Base-by-base conservation (phyloP, 2,797 vertebrate species). In the Coranthus polyacanthus region DNA sequence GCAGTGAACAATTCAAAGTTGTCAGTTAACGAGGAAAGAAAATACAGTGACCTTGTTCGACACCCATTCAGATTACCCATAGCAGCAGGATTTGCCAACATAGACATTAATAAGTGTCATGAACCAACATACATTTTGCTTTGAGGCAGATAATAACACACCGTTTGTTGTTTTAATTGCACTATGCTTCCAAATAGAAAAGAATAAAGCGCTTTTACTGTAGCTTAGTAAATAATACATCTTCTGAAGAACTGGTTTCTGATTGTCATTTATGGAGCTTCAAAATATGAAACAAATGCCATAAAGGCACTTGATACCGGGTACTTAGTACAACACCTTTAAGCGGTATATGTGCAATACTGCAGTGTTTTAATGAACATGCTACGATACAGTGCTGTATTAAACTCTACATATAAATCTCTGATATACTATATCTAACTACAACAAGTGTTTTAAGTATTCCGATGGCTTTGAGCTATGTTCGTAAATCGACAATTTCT, bases 271-370 rank as follows among this genome's bases (percentile, higher is more conserved):
- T 16, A 47, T 21, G 49, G 42, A 67, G 51, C 57, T 71, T 76
- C 36, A 78, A 79, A 64, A n/a, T 15, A 47, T 4, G 0, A 75
- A 63, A 64, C 8, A 54, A 55, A 36, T 5, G 9, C 45, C 42
- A 0, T 21, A 8, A 47, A 70, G 75, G 58, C 52, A 42, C 44
- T 71, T 54, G 10, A 42, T 29, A 37, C 16, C 21, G 37, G 32
- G 60, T 44, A 51, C 32, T 37, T 15, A 2, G 10, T 26, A 63
- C 58, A 49, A 26, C 58, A 16, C 12, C 21, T 49, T 24, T 70
- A 22, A 75, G 46, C 57, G 75, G 41, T 46, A 53, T 56, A 60
- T 88, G 85, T 93, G 90, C 88, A 92, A 88, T 57, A 70, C 60
- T 80, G 86, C 82, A 89, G 21, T 50, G 29, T 34, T 43, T 67